Evolutionary conservation across 2,888 invertebrate genomes (phyloP).

Genomic region (Melolontha melolontha): DNA sequence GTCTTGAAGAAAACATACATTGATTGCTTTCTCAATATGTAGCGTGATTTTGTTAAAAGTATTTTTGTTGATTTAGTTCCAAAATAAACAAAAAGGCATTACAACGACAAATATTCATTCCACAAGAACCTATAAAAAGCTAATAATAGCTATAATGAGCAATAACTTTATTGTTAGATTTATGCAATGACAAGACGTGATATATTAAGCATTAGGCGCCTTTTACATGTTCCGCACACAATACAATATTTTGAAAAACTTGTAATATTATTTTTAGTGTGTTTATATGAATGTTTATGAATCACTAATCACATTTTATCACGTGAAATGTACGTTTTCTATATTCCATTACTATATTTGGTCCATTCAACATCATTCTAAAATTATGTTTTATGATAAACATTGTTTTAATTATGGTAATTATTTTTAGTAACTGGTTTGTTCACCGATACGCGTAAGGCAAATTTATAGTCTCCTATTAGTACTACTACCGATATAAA

Average conservation of each 20-base stretch:
- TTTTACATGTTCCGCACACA: slow-evolving; percentile 4
- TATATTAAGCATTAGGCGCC: slow-evolving; percentile 13
- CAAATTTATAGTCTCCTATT: background rate
- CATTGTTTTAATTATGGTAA: too few relatives aligned
- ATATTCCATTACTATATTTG: too few relatives aligned
- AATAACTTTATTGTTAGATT: slow-evolving; percentile 27
- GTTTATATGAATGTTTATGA: background rate
- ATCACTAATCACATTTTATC: too few relatives aligned
- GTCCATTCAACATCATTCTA: too few relatives aligned
- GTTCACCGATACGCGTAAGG: background rate
- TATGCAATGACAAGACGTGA: slow-evolving; percentile 22
- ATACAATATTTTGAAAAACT: background rate
- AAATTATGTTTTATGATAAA: too few relatives aligned
- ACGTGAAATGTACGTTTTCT: too few relatives aligned
- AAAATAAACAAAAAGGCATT: slow-evolving; percentile 10
- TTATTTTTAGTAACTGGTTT: background rate
- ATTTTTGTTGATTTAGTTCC: slow-evolving; percentile 9
- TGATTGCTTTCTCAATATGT: too few relatives aligned
- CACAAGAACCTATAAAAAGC: slow-evolving; percentile 12
- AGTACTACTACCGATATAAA: background rate
- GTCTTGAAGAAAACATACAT: too few relatives aligned
- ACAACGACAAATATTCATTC: background rate
- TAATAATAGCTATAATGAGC: slow-evolving; percentile 22
- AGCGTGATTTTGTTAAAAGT: too few relatives aligned
- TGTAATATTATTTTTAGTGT: slow-evolving; percentile 2